Evolutionary conservation across 1,140 invertebrate genomes (phyloP), one percentile per base, ranked within the genome.

Genomic region (Danaus plexippus): DNA sequence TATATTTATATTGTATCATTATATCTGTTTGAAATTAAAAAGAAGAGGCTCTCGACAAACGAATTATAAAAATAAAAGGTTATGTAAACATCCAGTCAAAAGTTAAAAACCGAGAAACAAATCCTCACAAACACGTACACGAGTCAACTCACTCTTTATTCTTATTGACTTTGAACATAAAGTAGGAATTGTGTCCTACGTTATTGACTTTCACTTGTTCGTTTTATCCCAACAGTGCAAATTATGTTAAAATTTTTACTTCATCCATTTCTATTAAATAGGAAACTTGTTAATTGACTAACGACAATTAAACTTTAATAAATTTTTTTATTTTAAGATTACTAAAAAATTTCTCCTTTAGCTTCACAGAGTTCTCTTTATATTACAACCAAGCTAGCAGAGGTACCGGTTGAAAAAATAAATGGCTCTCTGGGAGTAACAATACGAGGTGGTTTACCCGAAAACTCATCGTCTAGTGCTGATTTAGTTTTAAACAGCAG

Each of bases 391-490:
- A 93, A 93, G 74, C 87, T 94, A 54, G 92, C 92, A 49, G 92
- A 94, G 69, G 91, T 95, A 10, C 90, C 91, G 0, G 89, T 95
- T 32, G 93, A 95, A 76, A 91, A 95, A 67, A 93, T 96, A 47
- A 92, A 91, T 47, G 94, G 94, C 2, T 96, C 95, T 44, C 91
- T 97, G 50, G 97, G 96, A 0, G 92, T 98, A 42, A 97, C 95
- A 2, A 87, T 98, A 15, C 88, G 96, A 22, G 96, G 96, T 1
- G 90, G 91, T 18, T 88, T 91, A 54, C 88, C 88, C 1, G 89
- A 92, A 65, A 85, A 84, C 49, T 74, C 78, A 0, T 70, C 73
- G 4, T 66, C 74, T 0, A 82, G 78, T 46, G 82, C 77, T 9
- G 79, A 82, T 53, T 61, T 84, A 53, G 72, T 86, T 9, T 61